Evolutionary conservation across 2,113 vertebrate species (phyloP).

Genomic region (Hystrix brachyura): DNA sequence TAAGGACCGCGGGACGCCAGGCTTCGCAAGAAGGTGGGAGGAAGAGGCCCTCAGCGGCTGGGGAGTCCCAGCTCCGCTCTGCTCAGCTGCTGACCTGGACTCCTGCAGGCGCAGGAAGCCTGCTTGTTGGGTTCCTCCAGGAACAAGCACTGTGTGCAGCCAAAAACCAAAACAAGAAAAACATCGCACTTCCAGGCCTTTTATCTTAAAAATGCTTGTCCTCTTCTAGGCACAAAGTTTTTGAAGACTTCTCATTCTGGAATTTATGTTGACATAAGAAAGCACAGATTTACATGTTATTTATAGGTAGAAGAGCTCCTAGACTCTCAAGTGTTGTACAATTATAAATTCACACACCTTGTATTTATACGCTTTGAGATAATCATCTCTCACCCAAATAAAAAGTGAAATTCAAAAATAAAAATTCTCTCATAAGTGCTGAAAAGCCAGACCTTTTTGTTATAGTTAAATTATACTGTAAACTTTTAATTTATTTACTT

Average conservation of each 20-base stretch:
- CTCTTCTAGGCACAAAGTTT: not conserved
- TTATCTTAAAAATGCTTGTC: not conserved
- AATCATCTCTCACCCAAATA: not conserved
- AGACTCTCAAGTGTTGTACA: not conserved
- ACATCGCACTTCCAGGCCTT: not conserved
- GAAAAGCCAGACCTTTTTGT: not conserved
- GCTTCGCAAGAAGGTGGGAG: not conserved
- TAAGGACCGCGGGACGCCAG: not conserved
- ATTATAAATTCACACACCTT: not conserved
- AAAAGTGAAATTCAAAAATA: not conserved
- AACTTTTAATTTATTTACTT: not conserved
- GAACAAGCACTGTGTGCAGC: too few species aligned
- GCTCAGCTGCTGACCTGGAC: not conserved
- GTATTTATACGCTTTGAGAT: not conserved
- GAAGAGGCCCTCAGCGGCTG: not conserved
- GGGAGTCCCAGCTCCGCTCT: not conserved
- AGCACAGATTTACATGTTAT: not conserved
- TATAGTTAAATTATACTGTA: not conserved
- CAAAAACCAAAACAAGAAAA: not conserved
- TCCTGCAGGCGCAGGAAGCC: not conserved
- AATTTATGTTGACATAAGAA: not conserved
- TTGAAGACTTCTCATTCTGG: not conserved
- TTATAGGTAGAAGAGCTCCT: not conserved
- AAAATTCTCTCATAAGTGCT: not conserved
- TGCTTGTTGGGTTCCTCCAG: not conserved